A percentile compares a stretch with the other conserved stretches of the same genome.
These are phyloP conservation scores for Muntiacus reevesi DNA, from an alignment of 2,113 vertebrate genomes.

Conservation along the genomic window DNA sequence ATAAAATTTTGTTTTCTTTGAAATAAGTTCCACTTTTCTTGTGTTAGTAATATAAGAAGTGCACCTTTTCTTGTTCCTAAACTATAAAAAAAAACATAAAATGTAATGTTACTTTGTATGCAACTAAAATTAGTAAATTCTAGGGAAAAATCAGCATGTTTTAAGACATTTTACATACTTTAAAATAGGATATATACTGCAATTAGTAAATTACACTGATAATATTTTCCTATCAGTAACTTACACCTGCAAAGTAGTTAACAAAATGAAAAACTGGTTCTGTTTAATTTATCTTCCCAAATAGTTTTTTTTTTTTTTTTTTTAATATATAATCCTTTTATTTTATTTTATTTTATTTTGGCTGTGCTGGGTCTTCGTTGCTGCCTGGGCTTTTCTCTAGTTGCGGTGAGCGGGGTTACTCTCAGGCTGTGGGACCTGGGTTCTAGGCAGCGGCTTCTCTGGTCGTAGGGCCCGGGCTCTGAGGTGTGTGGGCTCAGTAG, in stretches of 20 bases:
- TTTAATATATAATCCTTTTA: background rate
- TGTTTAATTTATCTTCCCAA: slow-evolving; percentile 8
- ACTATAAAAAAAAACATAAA: background rate
- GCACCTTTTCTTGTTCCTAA: background rate
- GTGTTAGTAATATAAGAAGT: background rate
- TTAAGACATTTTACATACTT: background rate
- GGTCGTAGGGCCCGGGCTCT: background rate
- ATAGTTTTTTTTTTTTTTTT: background rate
- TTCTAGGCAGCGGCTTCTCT: background rate
- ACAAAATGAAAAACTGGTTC: background rate
- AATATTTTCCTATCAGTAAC: background rate
- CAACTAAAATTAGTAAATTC: background rate
- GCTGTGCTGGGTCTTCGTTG: background rate
- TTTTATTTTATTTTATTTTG: background rate
- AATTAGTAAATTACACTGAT: slow-evolving; percentile 7
- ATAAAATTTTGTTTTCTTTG: background rate
- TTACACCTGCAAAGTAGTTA: background rate
- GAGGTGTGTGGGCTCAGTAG: background rate
- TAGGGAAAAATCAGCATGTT: background rate
- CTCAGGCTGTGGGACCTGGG: background rate
- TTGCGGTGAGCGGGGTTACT: background rate
- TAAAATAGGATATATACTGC: background rate
- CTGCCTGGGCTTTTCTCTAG: background rate
- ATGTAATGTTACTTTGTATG: background rate
- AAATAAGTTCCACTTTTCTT: background rate